Evolutionary conservation across 2,888 invertebrate genomes (phyloP), one percentile per base, ranked within the genome.

Genomic region (Scrobipalpa costella): DNA sequence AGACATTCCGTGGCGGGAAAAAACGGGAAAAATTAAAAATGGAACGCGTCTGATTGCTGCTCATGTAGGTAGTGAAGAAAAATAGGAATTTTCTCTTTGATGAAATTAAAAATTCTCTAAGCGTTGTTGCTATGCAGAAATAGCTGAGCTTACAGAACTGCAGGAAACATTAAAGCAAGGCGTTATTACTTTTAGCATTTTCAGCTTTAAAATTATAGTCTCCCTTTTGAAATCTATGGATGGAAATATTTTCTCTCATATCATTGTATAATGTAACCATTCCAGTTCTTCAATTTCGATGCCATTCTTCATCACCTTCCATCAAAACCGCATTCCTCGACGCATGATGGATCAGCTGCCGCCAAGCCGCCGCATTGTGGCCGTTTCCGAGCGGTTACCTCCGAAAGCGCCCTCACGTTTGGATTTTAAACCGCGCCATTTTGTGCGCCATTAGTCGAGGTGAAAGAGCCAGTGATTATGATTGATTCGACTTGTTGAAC

Each of bases 401-500:
- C 77, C 85, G 73, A 90, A 91, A 88, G 83, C 83, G 76, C 74
- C 69, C 71, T 74, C 75, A 55, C 72, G 76, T 83, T 83, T 85
- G 84, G 86, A 85, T 89, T 91, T 90, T 88, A 89, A 90, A 89
- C 90, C 81, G 84, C 82, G 71, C 83, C 85, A 88, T 91, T 90
- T 90, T 79, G 89, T 86, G 91, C 82, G 76, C 89, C 91, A 92
- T 92, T 92, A 90, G 88, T 80, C 82, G 84, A 86, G 80, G 87
- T 89, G 89, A 90, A 91, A 90, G 88, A 87, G 83, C 80, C 86
- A 72, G 81, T 90, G 88, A 90, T 90, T 92, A 90, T 92, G 91
- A 92, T 91, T 88, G 90, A 92, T 92, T 79, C 81, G 85, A 89
- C 89, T 90, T 89, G 88, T 87, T 89, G 88, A 88, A 88, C 85